Evolutionary conservation across 2,113 vertebrate species (phyloP), one percentile per base, ranked within the genome.

Genomic region (Tachysurus vachellii): DNA sequence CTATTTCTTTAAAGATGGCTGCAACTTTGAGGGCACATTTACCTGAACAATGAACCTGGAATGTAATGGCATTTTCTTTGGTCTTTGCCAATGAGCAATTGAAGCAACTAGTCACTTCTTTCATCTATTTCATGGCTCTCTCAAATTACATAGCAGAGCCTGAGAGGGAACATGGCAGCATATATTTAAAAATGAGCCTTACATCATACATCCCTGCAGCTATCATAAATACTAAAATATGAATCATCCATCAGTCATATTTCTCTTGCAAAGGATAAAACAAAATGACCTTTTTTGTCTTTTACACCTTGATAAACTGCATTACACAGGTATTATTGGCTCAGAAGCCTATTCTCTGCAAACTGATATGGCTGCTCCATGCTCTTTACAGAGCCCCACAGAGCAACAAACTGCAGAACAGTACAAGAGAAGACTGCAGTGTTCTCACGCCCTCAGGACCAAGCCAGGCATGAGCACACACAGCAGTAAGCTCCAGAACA

Each of bases 391-490:
- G 84, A 82, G 50, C 80, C 53, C 44, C 71, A 28, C 53, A 42
- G 47, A 85, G 86, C 73, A 89, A 85, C 87, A 62, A 86, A 84
- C 21, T n/a, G 64, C 31, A 73, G 17, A 90, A 71, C 42, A 79
- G 82, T 36, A 84, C 71, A 87, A 82, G 59, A 31, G 21, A 84
- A 84, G 80, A 88, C 71, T 31, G 61, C 70, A 53, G 84, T 8
- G 14, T 76, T 86, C 88, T 87, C 90, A 90, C 76, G 84, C 90
- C 82, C 88, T 89, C 75, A 36, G 83, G 75, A 73, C 61, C 54
- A 80, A 81, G 84, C 81, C 88, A 88, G 84, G 86, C 88, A 85
- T 86, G 86, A 81, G 53, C 75, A 56, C 82, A 77, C 89, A 80
- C 87, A 62, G 87, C 87, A 87, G 85, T 68, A 59, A 68, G 50